These are phyloP conservation scores for Thymelicus acteon DNA, from an alignment of 2,888 invertebrate species.

Conservation along the genomic window DNA sequence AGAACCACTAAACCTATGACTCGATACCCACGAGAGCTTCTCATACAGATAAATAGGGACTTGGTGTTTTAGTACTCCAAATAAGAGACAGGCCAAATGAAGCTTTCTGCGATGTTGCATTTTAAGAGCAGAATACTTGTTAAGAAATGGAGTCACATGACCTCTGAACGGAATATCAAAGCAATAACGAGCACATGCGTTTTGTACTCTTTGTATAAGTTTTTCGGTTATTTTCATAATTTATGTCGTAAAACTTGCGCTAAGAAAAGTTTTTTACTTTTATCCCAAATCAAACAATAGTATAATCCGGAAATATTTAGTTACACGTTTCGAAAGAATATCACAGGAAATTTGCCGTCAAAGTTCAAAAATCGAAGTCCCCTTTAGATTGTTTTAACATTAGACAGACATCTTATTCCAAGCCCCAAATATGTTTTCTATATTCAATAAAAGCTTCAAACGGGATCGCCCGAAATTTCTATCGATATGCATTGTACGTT, in stretches of 20 bases:
- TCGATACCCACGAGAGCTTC: too few species aligned
- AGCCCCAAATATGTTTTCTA: constrained; percentile 72
- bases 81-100: too few species aligned
- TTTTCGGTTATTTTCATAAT: too few species aligned
- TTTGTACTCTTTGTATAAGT: too few species aligned
- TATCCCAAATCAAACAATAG: constrained; percentile 23
- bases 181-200: too few species aligned
- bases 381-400: constrained; percentile 61
- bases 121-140: too few species aligned
- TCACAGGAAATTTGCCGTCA: constrained; percentile 63
- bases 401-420: constrained; percentile 70
- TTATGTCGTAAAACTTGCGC: background rate
- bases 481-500: constrained; percentile 53
- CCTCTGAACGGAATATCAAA: too few species aligned
- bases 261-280: background rate
- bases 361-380: constrained; percentile 63
- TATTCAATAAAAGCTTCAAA: constrained; percentile 78
- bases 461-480: constrained; percentile 64
- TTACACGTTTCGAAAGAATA: constrained; percentile 49
- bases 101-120: too few species aligned
- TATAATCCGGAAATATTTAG: constrained; percentile 32
- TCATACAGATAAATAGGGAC: too few species aligned
- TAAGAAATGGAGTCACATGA: too few species aligned
- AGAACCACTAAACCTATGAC: too few species aligned
- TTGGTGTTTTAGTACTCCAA: too few species aligned